These are phyloP conservation scores for Mus caroli DNA, from an alignment of 2,797 vertebrate species.

Conservation along the genomic window DNA sequence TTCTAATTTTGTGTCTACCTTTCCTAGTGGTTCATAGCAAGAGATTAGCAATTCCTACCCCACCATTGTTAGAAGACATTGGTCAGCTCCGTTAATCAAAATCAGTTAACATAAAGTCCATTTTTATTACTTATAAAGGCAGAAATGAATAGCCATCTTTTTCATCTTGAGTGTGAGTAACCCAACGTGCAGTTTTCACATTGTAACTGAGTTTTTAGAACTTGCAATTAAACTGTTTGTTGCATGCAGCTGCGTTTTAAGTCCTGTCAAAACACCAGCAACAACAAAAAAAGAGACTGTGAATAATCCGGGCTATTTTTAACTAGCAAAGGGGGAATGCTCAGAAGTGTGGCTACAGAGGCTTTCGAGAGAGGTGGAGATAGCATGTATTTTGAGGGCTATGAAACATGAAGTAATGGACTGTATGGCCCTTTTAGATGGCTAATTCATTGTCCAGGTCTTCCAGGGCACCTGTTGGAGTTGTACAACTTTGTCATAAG, in stretches of 20 bases:
- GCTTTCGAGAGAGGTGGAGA: slow-evolving; percentile 25
- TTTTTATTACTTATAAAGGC: slow-evolving; percentile 38
- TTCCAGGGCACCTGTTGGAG: slow-evolving; percentile 43
- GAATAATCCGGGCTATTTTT: slow-evolving; percentile 79
- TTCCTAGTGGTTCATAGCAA: slow-evolving; percentile 33
- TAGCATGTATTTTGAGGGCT: slow-evolving; percentile 59
- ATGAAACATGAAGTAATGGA: slow-evolving; percentile 57
- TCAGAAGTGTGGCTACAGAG: slow-evolving; percentile 56
- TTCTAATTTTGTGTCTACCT: slow-evolving; percentile 29
- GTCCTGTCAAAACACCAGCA: slow-evolving; percentile 63
- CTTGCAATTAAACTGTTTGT: slow-evolving; percentile 72
- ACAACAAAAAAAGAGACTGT: slow-evolving; percentile 40
- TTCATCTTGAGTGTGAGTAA: slow-evolving; percentile 41
- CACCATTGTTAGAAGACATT: slow-evolving; percentile 6
- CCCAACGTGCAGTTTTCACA: slow-evolving; percentile 66
- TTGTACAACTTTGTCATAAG: slow-evolving; percentile 12
- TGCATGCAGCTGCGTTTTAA: slow-evolving; percentile 77
- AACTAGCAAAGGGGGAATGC: slow-evolving; percentile 70
- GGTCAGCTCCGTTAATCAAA: not conserved
- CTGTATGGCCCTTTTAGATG: slow-evolving; percentile 11
- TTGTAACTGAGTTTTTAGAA: slow-evolving; percentile 61
- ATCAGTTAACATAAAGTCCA: not conserved
- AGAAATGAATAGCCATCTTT: slow-evolving; percentile 53
- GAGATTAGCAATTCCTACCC: not conserved
- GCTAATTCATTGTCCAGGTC: slow-evolving; percentile 43